Conservation (phyloP, 2,888 invertebrate species). For the Rotaria macrura region DNA sequence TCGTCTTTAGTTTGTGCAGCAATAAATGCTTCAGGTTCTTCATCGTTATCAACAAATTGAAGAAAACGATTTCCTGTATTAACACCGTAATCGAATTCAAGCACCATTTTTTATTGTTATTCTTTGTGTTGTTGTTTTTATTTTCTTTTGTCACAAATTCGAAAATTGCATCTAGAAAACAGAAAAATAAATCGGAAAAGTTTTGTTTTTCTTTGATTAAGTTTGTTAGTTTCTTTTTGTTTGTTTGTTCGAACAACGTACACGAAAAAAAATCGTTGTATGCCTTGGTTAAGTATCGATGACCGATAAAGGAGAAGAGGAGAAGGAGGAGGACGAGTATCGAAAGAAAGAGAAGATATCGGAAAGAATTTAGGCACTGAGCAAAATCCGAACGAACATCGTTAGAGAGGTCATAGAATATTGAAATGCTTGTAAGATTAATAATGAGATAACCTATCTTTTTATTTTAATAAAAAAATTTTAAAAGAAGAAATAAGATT, state of each 20-base stretch:
- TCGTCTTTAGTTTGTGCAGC: neutral
- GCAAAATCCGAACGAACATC: neutral
- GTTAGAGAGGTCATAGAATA: neutral
- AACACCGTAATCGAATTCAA: neutral
- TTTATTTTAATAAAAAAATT: neutral
- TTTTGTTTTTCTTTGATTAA: neutral
- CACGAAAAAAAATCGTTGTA: neutral
- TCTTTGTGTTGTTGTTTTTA: neutral
- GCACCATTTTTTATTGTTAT: neutral
- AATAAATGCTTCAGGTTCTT: slow-evolving; percentile 17
- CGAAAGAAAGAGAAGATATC: slow-evolving; percentile 18
- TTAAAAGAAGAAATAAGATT: neutral
- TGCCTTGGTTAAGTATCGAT: neutral
- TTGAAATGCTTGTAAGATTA: neutral
- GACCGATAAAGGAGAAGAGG: neutral
- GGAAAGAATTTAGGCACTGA: slow-evolving; percentile 11
- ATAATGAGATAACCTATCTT: neutral
- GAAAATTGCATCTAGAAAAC: neutral
- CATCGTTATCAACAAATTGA: slow-evolving; percentile 11
- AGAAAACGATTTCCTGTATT: slow-evolving; percentile 20
- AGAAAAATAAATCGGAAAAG: neutral
- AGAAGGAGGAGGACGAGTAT: neutral
- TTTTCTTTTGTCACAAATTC: neutral
- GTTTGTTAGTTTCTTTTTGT: neutral
- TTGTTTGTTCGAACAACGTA: neutral